These are phyloP conservation scores for Acrocephalus kingi DNA, from an alignment of 2,113 vertebrate species.

Conservation along the genomic window DNA sequence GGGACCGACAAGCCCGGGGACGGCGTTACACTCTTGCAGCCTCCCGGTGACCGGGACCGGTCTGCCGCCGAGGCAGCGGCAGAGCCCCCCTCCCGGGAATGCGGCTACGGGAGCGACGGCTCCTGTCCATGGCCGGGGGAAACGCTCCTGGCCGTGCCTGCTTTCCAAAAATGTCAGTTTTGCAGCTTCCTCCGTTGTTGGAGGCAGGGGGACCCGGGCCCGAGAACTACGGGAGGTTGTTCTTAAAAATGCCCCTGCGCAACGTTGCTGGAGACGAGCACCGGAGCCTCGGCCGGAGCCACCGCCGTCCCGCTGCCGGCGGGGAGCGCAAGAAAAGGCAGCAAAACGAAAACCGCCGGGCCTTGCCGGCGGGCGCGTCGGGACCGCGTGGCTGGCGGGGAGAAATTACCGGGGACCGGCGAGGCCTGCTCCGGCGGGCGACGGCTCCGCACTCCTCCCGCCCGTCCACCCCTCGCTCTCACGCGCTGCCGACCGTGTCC, in stretches of 20 bases:
- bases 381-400: not conserved
- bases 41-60: no score
- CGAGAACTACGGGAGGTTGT: not conserved
- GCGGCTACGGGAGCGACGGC: not conserved
- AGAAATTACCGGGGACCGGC: no score
- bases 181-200: not conserved
- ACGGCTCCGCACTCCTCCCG: not conserved
- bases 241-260: not conserved
- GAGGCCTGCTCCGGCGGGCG: not conserved
- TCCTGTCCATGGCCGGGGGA: not conserved
- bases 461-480: not conserved
- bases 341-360: not conserved
- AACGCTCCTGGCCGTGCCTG: not conserved
- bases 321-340: not conserved
- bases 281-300: not conserved
- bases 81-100: not conserved
- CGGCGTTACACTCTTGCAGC: not conserved
- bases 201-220: not conserved
- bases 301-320: not conserved
- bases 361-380: no score
- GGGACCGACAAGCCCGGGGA: not conserved
- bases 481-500: not conserved
- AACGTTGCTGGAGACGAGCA: not conserved
- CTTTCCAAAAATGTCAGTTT: not conserved
- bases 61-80: not conserved